Percentiles rank a stretch among this genome's conserved stretches.
Conservation (phyloP, 2,797 vertebrate genomes). For the Basileuterus tristriatus region DNA sequence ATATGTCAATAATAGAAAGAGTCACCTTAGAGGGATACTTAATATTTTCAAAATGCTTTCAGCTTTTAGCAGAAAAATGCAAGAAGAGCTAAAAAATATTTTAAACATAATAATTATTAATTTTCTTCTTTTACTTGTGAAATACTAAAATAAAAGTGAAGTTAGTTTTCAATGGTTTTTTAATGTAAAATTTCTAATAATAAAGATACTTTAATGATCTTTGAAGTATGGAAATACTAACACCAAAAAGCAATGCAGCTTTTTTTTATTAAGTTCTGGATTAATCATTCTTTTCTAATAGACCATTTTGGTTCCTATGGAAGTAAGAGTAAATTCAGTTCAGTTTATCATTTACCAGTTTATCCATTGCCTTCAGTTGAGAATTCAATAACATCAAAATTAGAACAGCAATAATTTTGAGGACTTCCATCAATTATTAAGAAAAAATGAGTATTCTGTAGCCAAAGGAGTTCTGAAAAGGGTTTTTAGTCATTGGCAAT, state of each 20-base stretch:
- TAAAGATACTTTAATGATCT: not conserved
- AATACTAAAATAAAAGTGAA: not conserved
- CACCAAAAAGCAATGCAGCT: not conserved
- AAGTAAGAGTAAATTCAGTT: not conserved
- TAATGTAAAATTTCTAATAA: not conserved
- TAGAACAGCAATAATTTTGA: not conserved
- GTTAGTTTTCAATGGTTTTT: not conserved
- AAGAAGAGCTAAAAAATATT: not conserved
- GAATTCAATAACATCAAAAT: not conserved
- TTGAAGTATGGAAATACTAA: not conserved
- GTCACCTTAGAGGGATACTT: not conserved
- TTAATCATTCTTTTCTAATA: not conserved
- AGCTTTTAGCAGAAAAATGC: not conserved
- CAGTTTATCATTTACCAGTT: not conserved
- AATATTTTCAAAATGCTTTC: not conserved
- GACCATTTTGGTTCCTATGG: not conserved
- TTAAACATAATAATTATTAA: not conserved
- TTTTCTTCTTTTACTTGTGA: not conserved
- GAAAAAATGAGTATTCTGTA: not conserved
- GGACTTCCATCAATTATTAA: not conserved
- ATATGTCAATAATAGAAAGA: not conserved
- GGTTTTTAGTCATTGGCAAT: not conserved
- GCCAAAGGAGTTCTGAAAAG: not conserved
- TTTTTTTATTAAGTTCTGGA: not conserved
- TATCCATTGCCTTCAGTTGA: not conserved